Conservation (phyloP, 1,140 invertebrate species). For the Paraescarpia echinospica region DNA sequence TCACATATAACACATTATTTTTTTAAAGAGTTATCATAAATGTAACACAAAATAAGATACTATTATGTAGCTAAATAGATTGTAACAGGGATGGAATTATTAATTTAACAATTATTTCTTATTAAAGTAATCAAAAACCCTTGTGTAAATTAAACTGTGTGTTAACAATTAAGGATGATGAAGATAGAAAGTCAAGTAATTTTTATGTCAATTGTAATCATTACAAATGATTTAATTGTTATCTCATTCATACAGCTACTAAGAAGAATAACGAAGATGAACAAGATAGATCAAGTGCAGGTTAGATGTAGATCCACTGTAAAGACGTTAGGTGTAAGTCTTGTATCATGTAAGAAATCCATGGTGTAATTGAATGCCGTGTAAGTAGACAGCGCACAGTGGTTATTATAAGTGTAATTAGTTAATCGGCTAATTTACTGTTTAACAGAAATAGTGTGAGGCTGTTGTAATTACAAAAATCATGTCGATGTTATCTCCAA, state of each 20-base stretch:
- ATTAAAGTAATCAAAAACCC: not conserved
- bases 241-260: not conserved
- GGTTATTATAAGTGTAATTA: not conserved
- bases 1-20: not conserved
- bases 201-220: not conserved
- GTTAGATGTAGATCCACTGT: not conserved
- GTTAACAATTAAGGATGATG: too few species aligned
- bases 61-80: not conserved
- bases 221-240: not conserved
- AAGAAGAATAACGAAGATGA: not conserved
- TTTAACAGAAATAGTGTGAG: not conserved
- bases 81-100: not conserved
- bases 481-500: not conserved
- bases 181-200: not conserved
- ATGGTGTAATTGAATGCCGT: not conserved
- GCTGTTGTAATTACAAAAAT: not conserved
- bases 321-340: not conserved
- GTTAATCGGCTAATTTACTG: not conserved
- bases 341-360: not conserved
- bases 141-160: not conserved
- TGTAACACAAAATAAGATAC: not conserved
- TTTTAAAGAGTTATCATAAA: not conserved
- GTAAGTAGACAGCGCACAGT: not conserved
- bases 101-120: not conserved
- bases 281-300: not conserved